Percentiles rank a stretch among this genome's conserved stretches.
Evolutionary conservation across 2,113 vertebrate species (phyloP).

Genomic region (Lampris incognitus): DNA sequence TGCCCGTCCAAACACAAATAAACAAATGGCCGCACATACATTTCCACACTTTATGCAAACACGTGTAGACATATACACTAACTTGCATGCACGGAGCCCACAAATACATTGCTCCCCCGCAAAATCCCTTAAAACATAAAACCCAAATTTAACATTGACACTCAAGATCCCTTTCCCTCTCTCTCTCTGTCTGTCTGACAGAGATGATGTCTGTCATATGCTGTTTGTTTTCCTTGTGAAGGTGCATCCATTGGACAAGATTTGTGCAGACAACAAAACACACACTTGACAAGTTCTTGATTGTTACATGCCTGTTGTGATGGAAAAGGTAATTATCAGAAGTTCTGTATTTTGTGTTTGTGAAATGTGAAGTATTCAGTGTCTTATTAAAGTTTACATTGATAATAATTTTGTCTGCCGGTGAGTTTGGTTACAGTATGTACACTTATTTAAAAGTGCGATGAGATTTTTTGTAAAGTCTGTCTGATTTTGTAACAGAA

Average conservation of each 20-base stretch:
- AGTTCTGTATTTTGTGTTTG: too few relatives aligned
- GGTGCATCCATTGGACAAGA: constrained; percentile 57
- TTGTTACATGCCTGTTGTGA: too few relatives aligned
- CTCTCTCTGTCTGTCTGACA: constrained; percentile 33
- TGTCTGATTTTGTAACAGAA: too few relatives aligned
- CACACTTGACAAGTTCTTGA: too few relatives aligned
- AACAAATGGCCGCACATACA: not conserved
- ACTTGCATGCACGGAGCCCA: constrained; percentile 5
- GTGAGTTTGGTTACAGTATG: too few relatives aligned
- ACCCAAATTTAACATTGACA: constrained; percentile 47
- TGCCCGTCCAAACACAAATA: not conserved
- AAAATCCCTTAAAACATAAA: not conserved
- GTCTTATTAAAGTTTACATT: too few relatives aligned
- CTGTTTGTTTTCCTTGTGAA: constrained; percentile 52
- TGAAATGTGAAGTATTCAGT: too few relatives aligned
- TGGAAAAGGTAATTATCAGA: too few relatives aligned
- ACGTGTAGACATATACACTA: constrained; percentile 2
- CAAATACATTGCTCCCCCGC: too few relatives aligned
- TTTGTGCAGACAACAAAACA: not conserved
- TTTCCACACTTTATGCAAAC: not conserved
- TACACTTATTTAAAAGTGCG: too few relatives aligned
- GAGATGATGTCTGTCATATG: constrained; percentile 58
- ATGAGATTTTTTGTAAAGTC: too few relatives aligned
- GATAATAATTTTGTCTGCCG: too few relatives aligned
- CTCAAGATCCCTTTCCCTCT: constrained; percentile 1